Percentiles rank a stretch among this genome's conserved stretches.
phyloP scores from a whole-genome alignment of 2,113 vertebrate genomes.

The Psittacus erithacus region DNA sequence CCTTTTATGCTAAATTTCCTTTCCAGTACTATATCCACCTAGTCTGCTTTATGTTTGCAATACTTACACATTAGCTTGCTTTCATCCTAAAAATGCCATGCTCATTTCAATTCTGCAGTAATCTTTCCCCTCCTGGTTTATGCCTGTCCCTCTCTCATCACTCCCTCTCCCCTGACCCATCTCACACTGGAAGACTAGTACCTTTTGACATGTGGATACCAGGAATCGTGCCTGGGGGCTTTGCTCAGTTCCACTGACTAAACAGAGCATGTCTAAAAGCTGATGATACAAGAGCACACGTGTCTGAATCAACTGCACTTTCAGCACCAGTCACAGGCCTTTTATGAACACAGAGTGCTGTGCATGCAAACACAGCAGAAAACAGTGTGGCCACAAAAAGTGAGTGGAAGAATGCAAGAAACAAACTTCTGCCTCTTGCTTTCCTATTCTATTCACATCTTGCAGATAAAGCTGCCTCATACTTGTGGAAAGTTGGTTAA shows the following conservation, averaged over 20 bases:
- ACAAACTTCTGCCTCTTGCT: neutral
- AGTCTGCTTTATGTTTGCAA: neutral
- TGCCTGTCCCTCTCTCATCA: neutral
- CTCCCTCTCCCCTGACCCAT: neutral
- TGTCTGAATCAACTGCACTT: neutral
- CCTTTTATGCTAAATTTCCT: neutral
- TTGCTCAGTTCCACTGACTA: neutral
- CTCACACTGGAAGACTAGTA: neutral
- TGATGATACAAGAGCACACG: neutral
- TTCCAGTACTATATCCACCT: neutral
- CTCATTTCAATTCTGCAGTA: neutral
- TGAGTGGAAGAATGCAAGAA: rapidly evolving
- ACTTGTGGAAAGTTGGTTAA: neutral
- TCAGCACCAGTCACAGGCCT: neutral
- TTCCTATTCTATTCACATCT: neutral
- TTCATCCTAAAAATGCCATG: neutral
- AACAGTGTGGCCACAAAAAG: neutral
- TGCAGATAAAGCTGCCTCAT: neutral
- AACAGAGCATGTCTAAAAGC: neutral
- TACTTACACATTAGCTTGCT: neutral
- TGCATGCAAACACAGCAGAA: neutral
- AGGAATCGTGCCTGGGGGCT: neutral
- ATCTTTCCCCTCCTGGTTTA: neutral
- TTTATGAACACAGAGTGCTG: no score
- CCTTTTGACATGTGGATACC: neutral